Percentiles rank a stretch among this genome's conserved stretches.
Evolutionary conservation across 2,113 vertebrate genomes (phyloP).

Genomic region (Vanacampus margaritifer): DNA sequence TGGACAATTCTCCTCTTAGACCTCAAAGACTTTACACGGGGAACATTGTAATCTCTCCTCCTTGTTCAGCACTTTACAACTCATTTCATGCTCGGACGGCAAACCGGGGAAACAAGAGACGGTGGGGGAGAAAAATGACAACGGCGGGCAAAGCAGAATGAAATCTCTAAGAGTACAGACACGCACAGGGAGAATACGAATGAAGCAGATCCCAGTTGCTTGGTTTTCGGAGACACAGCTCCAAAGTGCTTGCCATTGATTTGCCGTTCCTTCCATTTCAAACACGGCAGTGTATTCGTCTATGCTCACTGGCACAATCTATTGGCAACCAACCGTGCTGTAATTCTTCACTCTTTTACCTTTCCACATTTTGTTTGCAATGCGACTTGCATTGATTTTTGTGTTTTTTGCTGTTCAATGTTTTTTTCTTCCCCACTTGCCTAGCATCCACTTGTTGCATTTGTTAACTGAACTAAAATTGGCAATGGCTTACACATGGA

Average conservation of each 20-base stretch:
- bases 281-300: neutral
- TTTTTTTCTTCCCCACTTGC: neutral
- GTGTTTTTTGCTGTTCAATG: neutral
- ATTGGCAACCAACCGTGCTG: neutral
- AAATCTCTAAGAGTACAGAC: neutral
- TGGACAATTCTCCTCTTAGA: neutral
- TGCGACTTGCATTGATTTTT: neutral
- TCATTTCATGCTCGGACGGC: conserved; percentile 6
- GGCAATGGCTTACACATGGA: neutral
- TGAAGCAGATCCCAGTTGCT: neutral
- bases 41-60: conserved; percentile 6
- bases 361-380: neutral
- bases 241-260: conserved; percentile 1
- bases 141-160: neutral
- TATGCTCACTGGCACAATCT: neutral
- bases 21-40: neutral
- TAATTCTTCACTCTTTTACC: neutral
- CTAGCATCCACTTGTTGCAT: neutral
- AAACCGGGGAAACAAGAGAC: neutral
- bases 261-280: conserved; percentile 2
- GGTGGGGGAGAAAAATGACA: neutral
- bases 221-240: neutral
- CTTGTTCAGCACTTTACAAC: neutral
- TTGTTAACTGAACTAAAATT: neutral
- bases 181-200: neutral